These are phyloP conservation scores for Xenops minutus DNA, from an alignment of 2,797 vertebrate species.

Conservation along the genomic window DNA sequence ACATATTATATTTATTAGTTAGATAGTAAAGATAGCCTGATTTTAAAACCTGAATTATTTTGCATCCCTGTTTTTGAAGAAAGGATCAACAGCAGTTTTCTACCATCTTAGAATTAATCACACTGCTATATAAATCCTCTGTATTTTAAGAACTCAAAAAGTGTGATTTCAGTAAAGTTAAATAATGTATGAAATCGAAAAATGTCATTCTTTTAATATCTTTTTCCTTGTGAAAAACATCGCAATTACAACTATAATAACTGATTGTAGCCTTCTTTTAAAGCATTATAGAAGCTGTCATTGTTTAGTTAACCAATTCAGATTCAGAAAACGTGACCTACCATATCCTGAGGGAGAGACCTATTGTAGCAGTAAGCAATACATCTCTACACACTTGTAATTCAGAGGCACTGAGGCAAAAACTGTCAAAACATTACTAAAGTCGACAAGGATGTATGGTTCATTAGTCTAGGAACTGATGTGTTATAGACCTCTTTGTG, in stretches of 20 bases:
- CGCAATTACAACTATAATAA: conserved; percentile 6
- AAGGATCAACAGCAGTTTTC: conserved; percentile 22
- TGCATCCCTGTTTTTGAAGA: neutral
- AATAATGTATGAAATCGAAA: conserved; percentile 6
- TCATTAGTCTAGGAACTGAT: conserved; percentile 75
- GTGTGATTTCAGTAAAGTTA: conserved; percentile 16
- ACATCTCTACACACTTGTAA: conserved; percentile 63
- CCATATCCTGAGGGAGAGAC: conserved; percentile 44
- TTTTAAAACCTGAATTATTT: neutral
- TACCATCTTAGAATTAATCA: conserved; percentile 25
- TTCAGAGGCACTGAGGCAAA: conserved; percentile 74
- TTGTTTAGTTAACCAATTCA: conserved; percentile 63
- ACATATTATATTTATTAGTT: neutral
- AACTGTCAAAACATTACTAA: conserved; percentile 75
- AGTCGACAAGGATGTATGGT: conserved; percentile 68
- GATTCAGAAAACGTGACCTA: conserved; percentile 57
- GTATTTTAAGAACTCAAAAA: conserved; percentile 5
- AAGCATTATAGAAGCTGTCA: conserved; percentile 7
- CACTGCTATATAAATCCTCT: neutral
- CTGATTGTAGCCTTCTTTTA: neutral
- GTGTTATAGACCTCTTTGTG: conserved; percentile 61
- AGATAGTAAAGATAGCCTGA: neutral
- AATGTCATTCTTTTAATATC: conserved; percentile 25
- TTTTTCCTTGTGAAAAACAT: neutral
- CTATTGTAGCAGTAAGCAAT: conserved; percentile 34